Percentiles rank a stretch among this genome's conserved stretches.
phyloP scores from a whole-genome alignment of 1,140 invertebrate genomes.

The Vanessa atalanta region DNA sequence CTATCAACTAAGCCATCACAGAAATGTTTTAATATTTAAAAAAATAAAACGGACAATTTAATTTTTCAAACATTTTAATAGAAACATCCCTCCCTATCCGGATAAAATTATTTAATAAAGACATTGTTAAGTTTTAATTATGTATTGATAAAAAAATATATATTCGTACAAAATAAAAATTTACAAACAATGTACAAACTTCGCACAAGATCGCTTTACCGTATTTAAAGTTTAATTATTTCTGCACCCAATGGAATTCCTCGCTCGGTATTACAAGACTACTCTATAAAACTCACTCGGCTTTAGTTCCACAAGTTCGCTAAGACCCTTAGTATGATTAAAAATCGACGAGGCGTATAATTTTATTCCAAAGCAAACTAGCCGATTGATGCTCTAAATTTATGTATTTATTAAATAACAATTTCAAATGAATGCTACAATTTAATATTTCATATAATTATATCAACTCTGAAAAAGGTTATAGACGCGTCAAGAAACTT shows the following conservation, averaged over 20 bases:
- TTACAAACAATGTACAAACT: conserved; percentile 18
- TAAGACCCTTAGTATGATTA: conserved; percentile 23
- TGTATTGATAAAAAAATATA: neutral
- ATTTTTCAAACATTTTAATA: too few relatives aligned
- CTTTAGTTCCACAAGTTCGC: conserved; percentile 15
- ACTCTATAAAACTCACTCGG: conserved; percentile 6
- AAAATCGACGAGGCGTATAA: conserved; percentile 32
- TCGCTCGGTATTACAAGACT: conserved; percentile 6
- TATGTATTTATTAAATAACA: neutral
- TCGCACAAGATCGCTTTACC: conserved; percentile 8
- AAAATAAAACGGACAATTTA: too few relatives aligned
- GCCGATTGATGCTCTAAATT: conserved; percentile 11
- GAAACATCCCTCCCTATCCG: too few relatives aligned
- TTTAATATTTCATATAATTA: too few relatives aligned
- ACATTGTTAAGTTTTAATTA: too few relatives aligned
- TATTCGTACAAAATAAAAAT: neutral
- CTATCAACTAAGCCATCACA: too few relatives aligned
- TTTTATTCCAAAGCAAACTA: conserved; percentile 18
- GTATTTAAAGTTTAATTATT: conserved; percentile 33
- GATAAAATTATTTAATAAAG: too few relatives aligned
- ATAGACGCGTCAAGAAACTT: too few relatives aligned
- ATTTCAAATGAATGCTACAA: too few relatives aligned
- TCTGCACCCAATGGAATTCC: conserved; percentile 19
- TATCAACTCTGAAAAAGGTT: too few relatives aligned
- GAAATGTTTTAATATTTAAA: too few relatives aligned